Evolutionary conservation across 2,113 vertebrate species (phyloP), one percentile per base, ranked within the genome.

Genomic region (Rhombomys opimus): DNA sequence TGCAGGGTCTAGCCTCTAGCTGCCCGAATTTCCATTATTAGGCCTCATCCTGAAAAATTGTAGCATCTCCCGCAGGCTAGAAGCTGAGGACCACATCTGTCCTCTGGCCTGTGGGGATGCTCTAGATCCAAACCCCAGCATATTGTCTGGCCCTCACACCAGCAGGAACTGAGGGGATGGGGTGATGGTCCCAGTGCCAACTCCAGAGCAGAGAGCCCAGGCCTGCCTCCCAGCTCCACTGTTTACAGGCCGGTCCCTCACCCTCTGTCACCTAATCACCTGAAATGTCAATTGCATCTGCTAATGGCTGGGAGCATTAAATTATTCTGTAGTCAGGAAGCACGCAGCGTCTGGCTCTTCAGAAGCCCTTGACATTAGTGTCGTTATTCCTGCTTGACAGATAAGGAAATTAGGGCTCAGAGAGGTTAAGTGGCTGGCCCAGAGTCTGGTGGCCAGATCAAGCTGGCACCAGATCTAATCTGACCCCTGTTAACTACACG

Each of bases 341-440:
- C 92, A 54, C 0, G 0, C n/a, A 23, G 27, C 20, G 27, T 35
- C 85, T 50, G n/a, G 52, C 86, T 59, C 32, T 87, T 52, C 13
- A 46, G 38, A 80, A 95, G 94, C 27, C 14, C 30, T 90, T 63
- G 61, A 81, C 50, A 70, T 90, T 77, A 77, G 77, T 81, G 67
- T 15, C 32, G 61, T 91, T 90, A 88, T 90, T 94, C 91, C 75
- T 78, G 77, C 15, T 68, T 80, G 90, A 90, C 65, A 85, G 78
- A 84, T 84, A 90, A 94, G 92, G 70, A 90, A 93, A 97, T 85
- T 78, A 68, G 84, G 92, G 87, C 94, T 95, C 46, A 14, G 61
- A 82, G 82, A 94, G 92, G 87, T 96, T 93, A 90, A 80, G 88
- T 88, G 65, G 46, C 92, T 97, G 95, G 30, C 59, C 80, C 65